Evolutionary conservation across 2,113 vertebrate species (phyloP).

Genomic region (Albula glossodonta): DNA sequence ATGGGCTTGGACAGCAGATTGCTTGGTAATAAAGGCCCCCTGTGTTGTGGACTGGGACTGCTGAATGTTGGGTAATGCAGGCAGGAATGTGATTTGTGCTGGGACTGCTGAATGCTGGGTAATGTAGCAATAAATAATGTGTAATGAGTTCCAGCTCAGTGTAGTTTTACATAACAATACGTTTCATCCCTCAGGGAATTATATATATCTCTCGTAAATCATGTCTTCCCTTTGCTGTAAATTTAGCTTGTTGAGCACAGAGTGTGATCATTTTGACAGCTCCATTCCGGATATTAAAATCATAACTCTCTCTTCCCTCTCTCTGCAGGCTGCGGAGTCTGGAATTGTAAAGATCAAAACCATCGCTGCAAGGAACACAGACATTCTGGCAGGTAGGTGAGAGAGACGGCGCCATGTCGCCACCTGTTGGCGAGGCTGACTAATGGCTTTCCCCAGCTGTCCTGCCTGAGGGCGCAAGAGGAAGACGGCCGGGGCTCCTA

Average conservation of each 20-base stretch:
- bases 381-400: conserved; percentile 89
- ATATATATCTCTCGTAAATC: too few species aligned
- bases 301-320: not conserved
- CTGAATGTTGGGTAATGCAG: too few species aligned
- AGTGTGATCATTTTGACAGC: conserved; percentile 7
- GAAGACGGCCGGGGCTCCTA: not conserved
- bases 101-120: too few species aligned
- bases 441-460: not conserved
- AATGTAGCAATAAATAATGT: too few species aligned
- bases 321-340: conserved; percentile 89
- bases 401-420: not conserved
- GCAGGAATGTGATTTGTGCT: too few species aligned
- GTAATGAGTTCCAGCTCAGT: too few species aligned
- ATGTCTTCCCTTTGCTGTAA: too few species aligned
- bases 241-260: not conserved
- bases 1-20: too few species aligned
- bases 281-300: not conserved
- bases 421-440: not conserved
- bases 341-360: conserved; percentile 99
- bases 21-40: too few species aligned
- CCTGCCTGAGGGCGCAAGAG: not conserved
- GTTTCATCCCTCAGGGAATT: too few species aligned
- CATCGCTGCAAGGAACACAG: conserved; percentile 89
- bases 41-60: too few species aligned
- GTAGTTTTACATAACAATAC: too few species aligned